Base-by-base conservation (phyloP, 2,113 vertebrate genomes). In the Cynopterus brachyotis region DNA sequence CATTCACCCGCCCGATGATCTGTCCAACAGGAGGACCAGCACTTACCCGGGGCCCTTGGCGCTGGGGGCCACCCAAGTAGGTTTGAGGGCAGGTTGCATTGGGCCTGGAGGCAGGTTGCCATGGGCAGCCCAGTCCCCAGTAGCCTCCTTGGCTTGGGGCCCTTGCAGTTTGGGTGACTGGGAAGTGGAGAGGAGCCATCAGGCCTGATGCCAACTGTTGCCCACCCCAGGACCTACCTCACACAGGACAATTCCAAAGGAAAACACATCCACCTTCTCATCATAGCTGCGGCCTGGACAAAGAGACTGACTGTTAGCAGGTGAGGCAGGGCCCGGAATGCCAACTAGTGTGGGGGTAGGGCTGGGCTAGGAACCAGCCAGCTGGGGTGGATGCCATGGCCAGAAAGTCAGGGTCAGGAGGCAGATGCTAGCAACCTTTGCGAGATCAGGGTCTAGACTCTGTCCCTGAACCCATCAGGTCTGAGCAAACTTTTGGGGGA, bases 261-360 rank as follows among this genome's bases (percentile, higher is more conserved):
- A 99, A 97, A 99, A 99, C 97, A 99, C 99, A 89, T 99, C 99
- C 83, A 99, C 99, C 92, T 99, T 99, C 98, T 99, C 99, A 28
- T 99, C 99, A 0, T 99, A 99, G 98, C 99, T 99, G 95, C 99
- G 99, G 60, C 99, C 99, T 99, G 98, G 0, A 8, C 37, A 86
- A 28, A 97, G 50, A 97, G 66, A 93, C 0, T 0, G 28, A 12
- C 3, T 0, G 26, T 97, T 4, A 90, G 82, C 0, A 16, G 22
- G 40, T 0, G n/a, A 30, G n/a, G 30, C 16, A 15, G 37, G 45
- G 7, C 26, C 5, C 9, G 42, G 47, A 15, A 26, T 16, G n/a
- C 37, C 75, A 83, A 55, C 50, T 3, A 28, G 42, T 2, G 2
- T 50, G 47, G 22, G 45, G 20, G 59, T 5, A 10, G 67, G 12